Percentiles rank a stretch among this genome's conserved stretches.
These are phyloP conservation scores for Epizoanthus ramosus DNA, from an alignment of 92 coral and sea anemone genomes.

Conservation along the genomic window DNA sequence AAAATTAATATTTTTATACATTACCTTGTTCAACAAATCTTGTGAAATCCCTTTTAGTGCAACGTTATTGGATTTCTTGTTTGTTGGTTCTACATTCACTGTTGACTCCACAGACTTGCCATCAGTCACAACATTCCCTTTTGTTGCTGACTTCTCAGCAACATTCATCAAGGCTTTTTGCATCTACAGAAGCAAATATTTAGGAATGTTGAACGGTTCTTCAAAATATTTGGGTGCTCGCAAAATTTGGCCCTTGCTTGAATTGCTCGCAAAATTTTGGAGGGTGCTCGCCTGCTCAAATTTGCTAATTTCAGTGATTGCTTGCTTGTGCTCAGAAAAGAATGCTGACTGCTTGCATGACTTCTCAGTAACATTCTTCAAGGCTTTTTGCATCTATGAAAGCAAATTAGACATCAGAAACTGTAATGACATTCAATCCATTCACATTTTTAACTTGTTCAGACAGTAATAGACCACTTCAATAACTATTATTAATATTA, in stretches of 20 bases:
- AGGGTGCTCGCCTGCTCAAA: too few species aligned
- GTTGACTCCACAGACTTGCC: conserved; percentile 15
- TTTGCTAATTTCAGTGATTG: too few species aligned
- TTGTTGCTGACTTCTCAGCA: conserved; percentile 55
- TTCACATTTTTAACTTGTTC: too few species aligned
- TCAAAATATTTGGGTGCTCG: too few species aligned
- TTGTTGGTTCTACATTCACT: conserved; percentile 19
- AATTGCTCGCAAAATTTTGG: too few species aligned
- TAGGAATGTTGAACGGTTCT: too few species aligned
- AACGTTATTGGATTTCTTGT: conserved; percentile 49
- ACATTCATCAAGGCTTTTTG: conserved; percentile 80
- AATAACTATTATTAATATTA: too few species aligned
- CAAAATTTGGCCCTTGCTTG: too few species aligned
- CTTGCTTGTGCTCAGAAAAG: too few species aligned
- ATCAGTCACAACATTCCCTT: conserved; percentile 46
- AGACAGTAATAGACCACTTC: too few species aligned
- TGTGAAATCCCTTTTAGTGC: conserved; percentile 93
- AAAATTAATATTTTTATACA: not conserved
- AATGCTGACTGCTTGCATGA: not conserved
- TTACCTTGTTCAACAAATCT: conserved; percentile 88
- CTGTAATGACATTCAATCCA: not conserved
- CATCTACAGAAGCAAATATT: conserved; percentile 47
- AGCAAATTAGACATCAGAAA: not conserved
- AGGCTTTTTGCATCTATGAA: conserved; percentile 83
- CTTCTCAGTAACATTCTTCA: conserved; percentile 66